These are phyloP conservation scores for Epizoanthus rinbou DNA, from an alignment of 92 coral and sea anemone species.

Conservation along the genomic window DNA sequence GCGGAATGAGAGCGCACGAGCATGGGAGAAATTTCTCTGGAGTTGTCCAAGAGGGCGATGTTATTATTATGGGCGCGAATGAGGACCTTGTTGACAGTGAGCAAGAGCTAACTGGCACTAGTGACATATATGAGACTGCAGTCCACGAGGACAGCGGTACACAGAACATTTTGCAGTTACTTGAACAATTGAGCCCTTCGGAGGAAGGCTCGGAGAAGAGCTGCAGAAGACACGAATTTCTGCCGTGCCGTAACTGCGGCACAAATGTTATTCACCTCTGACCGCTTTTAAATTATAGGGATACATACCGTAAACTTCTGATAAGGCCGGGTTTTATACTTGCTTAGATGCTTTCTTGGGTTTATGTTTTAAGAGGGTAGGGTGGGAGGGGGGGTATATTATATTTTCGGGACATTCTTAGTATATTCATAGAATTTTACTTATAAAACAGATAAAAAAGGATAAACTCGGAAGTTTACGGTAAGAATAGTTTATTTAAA, in stretches of 20 bases:
- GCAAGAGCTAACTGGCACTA: constrained; percentile 34
- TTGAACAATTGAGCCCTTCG: constrained; percentile 87
- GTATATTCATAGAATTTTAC: too few relatives aligned
- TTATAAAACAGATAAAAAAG: too few relatives aligned
- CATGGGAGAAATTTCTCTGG: constrained; percentile 70
- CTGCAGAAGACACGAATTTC: constrained; percentile 69
- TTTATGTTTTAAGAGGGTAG: too few relatives aligned
- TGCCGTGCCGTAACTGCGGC: constrained; percentile 77
- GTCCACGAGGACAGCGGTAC: constrained; percentile 82
- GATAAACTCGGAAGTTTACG: too few relatives aligned
- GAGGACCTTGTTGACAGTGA: constrained; percentile 51
- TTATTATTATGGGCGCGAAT: constrained; percentile 38
- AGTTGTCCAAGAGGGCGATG: constrained; percentile 61
- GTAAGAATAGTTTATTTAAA: too few relatives aligned
- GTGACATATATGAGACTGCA: constrained; percentile 30
- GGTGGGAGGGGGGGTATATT: too few relatives aligned
- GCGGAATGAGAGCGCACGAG: constrained; percentile 81
- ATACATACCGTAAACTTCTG: too few relatives aligned
- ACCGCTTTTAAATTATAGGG: too few relatives aligned
- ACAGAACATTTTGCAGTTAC: constrained; percentile 86
- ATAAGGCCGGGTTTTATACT: too few relatives aligned
- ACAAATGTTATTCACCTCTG: constrained; percentile 43
- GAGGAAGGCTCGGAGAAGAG: constrained; percentile 72
- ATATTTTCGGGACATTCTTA: too few relatives aligned
- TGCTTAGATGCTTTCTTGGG: too few relatives aligned